Conservation (phyloP, 30 jellyfish, hydroid and myxozoan species). For the Mastigias papua region DNA sequence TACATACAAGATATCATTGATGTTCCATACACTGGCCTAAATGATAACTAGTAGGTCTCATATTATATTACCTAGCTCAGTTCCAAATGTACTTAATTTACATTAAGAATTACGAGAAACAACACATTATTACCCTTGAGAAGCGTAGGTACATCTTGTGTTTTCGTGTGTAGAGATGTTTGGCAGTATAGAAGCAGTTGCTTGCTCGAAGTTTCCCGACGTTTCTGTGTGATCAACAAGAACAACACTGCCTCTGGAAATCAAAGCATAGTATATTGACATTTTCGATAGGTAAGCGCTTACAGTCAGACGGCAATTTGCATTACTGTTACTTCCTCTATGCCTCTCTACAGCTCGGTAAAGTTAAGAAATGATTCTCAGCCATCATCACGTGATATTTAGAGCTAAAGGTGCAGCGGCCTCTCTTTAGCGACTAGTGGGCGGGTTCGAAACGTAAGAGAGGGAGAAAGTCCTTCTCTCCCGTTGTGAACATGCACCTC, state of each 20-base stretch:
- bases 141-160: conserved; percentile 85
- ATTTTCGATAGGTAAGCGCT: background rate
- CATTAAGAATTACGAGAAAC: too few species aligned
- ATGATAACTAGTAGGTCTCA: too few species aligned
- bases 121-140: conserved; percentile 82
- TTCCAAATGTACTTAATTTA: too few species aligned
- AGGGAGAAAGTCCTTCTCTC: too few species aligned
- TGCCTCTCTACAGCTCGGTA: background rate
- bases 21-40: too few species aligned
- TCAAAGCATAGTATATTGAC: conserved; percentile 88
- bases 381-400: background rate
- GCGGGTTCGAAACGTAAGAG: background rate
- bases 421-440: background rate
- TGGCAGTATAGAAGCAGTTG: conserved; percentile 76
- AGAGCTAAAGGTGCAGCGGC: too few species aligned
- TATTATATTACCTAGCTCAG: too few species aligned
- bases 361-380: too few species aligned
- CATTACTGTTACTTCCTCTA: background rate
- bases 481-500: too few species aligned
- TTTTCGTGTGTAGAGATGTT: conserved; percentile 61
- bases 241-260: conserved; percentile 83
- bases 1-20: too few species aligned
- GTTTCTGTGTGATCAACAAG: conserved; percentile 87
- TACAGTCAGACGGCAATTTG: background rate
- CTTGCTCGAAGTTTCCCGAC: conserved; percentile 88